Evolutionary conservation across 2,888 invertebrate species (phyloP), one percentile per base, ranked within the genome.

Genomic region (Polydrusus pterygomalis): DNA sequence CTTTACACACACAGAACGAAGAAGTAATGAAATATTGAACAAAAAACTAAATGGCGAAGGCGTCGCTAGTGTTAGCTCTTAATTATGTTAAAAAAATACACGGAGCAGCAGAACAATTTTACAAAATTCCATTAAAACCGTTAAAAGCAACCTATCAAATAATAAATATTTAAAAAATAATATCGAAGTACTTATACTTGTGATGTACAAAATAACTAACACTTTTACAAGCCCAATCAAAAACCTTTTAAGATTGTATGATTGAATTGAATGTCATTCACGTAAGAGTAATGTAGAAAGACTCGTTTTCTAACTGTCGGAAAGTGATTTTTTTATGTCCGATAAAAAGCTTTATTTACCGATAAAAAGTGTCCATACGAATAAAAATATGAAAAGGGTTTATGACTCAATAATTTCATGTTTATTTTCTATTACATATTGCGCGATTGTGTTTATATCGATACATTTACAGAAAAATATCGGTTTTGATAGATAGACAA

Each of bases 241-340:
- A 54, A 54, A 25, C 30, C 3, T 20, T 54, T 54, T 8, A n/a
- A 11, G 30, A 30, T 54, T 9, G 9, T 34, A 34, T 10, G 5
- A 6, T 34, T 34, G 34, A 7, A 34, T 34, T 7, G 2, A 25
- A 25, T 25, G 20, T 9, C 30, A 54, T 30, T 54, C n/a, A 11
- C 9, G 54, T 54, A 30, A 30, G n/a, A 25, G n/a, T 2, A 25
- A 30, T n/a, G n/a, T 54, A n/a, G 54, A 25, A 20, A 54, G 30
- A n/a, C n/a, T n/a, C 30, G n/a, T 54, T 54, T 54, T 25, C 54
- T 17, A n/a, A 13, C 54, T 54, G 54, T 54, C 54, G 30, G 17
- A 17, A 20, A 30, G 25, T 8, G 20, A 25, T 54, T 54, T 30
- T 54, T 54, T 9, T 7, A 13, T 30, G 25, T 30, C n/a, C 30